Conservation (phyloP, 2,113 vertebrate species). For the Charina bottae region DNA sequence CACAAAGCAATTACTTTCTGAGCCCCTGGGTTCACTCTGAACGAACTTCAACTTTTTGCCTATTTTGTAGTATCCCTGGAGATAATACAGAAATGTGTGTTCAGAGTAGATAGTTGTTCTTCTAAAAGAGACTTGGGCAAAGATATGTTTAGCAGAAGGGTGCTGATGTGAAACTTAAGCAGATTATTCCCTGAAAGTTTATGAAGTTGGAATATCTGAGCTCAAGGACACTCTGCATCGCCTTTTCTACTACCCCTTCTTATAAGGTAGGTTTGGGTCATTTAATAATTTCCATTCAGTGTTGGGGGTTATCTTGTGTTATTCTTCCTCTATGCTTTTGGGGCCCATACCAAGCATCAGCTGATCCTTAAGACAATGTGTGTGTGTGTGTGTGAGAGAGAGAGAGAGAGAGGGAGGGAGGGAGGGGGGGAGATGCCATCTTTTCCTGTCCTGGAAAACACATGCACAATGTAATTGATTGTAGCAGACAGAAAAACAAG, state of each 20-base stretch:
- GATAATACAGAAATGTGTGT: neutral
- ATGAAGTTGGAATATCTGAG: neutral
- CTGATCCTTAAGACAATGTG: neutral
- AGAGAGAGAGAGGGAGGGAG: no score
- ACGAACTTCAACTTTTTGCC: neutral
- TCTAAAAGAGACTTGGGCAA: neutral
- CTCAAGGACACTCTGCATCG: neutral
- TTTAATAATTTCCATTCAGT: neutral
- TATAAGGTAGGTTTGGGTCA: neutral
- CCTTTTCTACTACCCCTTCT: neutral
- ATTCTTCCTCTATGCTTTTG: neutral
- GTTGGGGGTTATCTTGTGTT: neutral
- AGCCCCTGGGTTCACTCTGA: neutral
- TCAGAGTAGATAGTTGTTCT: neutral
- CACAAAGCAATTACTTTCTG: neutral
- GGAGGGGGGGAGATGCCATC: neutral
- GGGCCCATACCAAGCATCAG: neutral
- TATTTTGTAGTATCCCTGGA: neutral
- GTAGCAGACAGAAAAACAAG: conserved; percentile 6
- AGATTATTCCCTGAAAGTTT: neutral
- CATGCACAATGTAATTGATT: conserved; percentile 2
- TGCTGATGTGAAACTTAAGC: neutral
- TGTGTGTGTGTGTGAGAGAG: no score
- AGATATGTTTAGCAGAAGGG: neutral
- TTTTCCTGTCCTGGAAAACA: neutral